Conservation (phyloP, 2,797 vertebrate genomes). For the Mormyrops attenuatus region DNA sequence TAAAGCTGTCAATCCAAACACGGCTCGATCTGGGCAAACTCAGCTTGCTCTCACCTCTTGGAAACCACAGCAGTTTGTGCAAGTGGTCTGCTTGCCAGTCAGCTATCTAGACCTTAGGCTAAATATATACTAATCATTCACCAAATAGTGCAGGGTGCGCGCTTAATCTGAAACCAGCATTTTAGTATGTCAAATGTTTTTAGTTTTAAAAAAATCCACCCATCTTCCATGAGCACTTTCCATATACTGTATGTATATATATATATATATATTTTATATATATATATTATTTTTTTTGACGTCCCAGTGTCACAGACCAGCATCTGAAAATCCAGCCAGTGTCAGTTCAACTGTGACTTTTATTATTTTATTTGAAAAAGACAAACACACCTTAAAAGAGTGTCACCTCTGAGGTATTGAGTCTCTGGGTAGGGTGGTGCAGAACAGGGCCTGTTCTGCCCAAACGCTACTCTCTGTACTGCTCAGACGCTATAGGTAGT, state of each 20-base stretch:
- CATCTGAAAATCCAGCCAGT: background rate
- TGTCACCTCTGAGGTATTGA: background rate
- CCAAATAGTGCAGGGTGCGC: background rate
- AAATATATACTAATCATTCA: background rate
- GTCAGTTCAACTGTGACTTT: background rate
- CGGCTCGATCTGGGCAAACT: background rate
- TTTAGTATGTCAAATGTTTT: background rate
- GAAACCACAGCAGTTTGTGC: background rate
- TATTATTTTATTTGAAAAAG: background rate
- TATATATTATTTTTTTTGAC: background rate
- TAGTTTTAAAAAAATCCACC: background rate
- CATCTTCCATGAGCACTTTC: background rate
- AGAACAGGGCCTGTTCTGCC: background rate
- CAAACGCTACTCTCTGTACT: background rate
- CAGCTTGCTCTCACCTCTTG: background rate
- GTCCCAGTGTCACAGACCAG: background rate
- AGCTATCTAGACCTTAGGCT: background rate
- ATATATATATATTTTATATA: no score
- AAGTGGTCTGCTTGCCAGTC: background rate
- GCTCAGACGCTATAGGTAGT: no score
- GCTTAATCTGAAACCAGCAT: background rate
- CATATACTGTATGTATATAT: background rate
- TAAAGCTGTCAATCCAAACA: background rate
- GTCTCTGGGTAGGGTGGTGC: background rate
- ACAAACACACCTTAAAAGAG: background rate